These are phyloP conservation scores for Caenorhabditis angaria DNA, from an alignment of 2,888 invertebrate species.

Conservation along the genomic window DNA sequence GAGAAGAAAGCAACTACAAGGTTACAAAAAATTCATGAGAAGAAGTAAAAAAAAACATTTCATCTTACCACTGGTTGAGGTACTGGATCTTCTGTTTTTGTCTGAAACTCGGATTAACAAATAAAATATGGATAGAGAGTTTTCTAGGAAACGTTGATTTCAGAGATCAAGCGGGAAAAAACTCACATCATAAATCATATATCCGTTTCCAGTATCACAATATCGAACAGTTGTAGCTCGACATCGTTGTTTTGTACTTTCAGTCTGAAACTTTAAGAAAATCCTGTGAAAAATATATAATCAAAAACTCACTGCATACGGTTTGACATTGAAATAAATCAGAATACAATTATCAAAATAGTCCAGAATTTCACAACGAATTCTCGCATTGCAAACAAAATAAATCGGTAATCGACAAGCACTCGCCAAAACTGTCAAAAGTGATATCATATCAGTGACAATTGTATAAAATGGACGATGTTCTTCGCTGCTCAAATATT, in stretches of 20 bases:
- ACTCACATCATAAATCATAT: conserved; percentile 57
- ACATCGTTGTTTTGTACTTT: conserved; percentile 30
- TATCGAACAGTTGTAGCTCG: conserved; percentile 56
- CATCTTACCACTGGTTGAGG: conserved; percentile 22
- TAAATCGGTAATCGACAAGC: conserved; percentile 66
- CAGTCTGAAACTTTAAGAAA: conserved; percentile 20
- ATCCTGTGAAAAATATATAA: not conserved
- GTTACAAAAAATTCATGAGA: not conserved
- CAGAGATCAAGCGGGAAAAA: not conserved
- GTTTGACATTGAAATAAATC: conserved; percentile 33
- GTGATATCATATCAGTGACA: conserved; percentile 62
- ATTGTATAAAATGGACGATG: conserved; percentile 65
- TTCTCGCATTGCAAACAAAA: conserved; percentile 63
- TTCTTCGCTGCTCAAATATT: conserved; percentile 50
- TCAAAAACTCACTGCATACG: conserved; percentile 33
- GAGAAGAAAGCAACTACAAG: not conserved
- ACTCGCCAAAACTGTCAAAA: conserved; percentile 63
- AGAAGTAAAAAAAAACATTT: not conserved
- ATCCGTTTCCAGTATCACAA: conserved; percentile 58
- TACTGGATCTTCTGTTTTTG: conserved; percentile 24
- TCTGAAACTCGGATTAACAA: conserved; percentile 18
- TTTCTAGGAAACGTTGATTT: no score
- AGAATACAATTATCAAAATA: conserved; percentile 40
- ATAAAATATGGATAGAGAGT: no score
- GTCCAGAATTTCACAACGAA: conserved; percentile 48